Percentiles rank a stretch among this genome's conserved stretches.
Evolutionary conservation across 2,888 invertebrate genomes (phyloP).

Genomic region (Tiphia femorata): DNA sequence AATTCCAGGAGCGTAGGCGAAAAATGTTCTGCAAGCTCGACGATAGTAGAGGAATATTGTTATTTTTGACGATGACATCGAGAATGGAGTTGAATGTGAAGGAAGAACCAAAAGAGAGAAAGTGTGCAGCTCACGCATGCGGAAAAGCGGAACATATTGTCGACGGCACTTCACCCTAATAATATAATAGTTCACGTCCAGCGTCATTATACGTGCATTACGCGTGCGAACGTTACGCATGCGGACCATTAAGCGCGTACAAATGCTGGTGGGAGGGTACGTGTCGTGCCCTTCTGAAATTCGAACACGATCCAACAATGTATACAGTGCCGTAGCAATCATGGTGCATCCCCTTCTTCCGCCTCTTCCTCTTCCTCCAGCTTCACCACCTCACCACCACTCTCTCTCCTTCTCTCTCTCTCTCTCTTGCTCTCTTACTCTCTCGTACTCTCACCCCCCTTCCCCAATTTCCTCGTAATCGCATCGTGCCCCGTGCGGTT

Average conservation of each 20-base stretch:
- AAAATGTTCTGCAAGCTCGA: too few species aligned
- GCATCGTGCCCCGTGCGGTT: constrained; percentile 14
- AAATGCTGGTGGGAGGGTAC: too few species aligned
- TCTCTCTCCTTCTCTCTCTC: not conserved
- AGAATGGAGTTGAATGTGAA: too few species aligned
- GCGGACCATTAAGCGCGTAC: not conserved
- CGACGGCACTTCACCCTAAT: too few species aligned
- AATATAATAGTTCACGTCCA: too few species aligned
- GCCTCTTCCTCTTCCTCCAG: not conserved
- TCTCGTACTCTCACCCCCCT: not conserved
- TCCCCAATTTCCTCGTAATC: constrained; percentile 17
- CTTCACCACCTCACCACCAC: not conserved
- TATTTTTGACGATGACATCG: too few species aligned
- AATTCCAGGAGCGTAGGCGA: too few species aligned
- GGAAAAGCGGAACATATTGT: too few species aligned
- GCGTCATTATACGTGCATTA: not conserved
- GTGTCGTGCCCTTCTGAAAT: not conserved
- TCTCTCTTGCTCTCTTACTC: not conserved
- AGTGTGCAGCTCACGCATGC: too few species aligned
- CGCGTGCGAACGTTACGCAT: not conserved
- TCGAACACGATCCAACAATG: not conserved
- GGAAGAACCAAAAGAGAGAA: too few species aligned
- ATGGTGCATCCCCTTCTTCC: not conserved
- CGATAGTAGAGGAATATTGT: too few species aligned
- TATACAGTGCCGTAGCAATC: not conserved